phyloP scores from a whole-genome alignment of 2,888 invertebrate genomes.

The Zhengitettix transpicula region DNA sequence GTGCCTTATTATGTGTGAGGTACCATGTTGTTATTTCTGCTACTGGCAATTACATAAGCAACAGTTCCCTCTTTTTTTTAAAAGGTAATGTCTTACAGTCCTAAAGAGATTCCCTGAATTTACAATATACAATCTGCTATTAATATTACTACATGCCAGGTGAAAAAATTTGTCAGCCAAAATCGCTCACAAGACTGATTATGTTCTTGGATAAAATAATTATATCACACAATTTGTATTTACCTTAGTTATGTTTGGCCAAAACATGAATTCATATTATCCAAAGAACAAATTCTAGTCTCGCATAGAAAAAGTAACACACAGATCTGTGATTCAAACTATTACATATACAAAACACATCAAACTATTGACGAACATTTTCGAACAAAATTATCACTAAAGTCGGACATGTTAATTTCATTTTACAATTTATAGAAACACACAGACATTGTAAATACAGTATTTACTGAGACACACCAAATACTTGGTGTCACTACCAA shows the following conservation, averaged over 20 bases:
- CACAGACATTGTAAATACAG: too few relatives aligned
- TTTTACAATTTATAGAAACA: too few relatives aligned
- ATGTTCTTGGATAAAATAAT: background rate
- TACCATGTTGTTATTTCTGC: constrained; percentile 4
- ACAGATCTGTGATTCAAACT: too few relatives aligned
- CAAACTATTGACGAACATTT: too few relatives aligned
- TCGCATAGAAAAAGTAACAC: too few relatives aligned
- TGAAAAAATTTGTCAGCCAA: background rate
- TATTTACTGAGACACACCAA: too few relatives aligned
- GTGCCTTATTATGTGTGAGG: constrained; percentile 4
- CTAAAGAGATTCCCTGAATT: background rate
- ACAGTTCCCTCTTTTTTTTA: too few relatives aligned
- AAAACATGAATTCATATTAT: background rate
- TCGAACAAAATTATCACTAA: too few relatives aligned
- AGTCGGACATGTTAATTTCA: too few relatives aligned
- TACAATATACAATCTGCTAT: background rate
- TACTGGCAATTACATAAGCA: constrained; percentile 1
- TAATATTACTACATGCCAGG: background rate
- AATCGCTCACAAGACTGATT: background rate
- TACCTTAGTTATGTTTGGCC: background rate
- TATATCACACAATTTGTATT: background rate
- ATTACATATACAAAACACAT: too few relatives aligned
- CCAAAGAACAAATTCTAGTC: background rate
- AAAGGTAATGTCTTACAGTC: background rate
- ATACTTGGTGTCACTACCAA: too few relatives aligned